Percentiles rank a stretch among this genome's conserved stretches.
These are phyloP conservation scores for Neria commutata DNA, from an alignment of 2,888 invertebrate genomes.

Conservation along the genomic window DNA sequence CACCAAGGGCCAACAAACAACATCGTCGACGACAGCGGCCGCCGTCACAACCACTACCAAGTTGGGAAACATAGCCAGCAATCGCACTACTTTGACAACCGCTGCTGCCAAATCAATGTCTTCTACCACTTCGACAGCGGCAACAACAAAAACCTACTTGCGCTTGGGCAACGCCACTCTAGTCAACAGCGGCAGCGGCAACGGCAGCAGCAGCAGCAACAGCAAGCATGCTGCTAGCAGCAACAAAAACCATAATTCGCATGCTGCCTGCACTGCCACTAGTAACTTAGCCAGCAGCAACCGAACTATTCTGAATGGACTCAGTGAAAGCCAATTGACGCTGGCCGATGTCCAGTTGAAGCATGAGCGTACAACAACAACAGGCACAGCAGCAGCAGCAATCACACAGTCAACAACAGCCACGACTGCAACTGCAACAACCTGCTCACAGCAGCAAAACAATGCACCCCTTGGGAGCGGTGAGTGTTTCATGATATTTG, in stretches of 20 bases:
- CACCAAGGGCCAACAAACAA: slow-evolving; percentile 37
- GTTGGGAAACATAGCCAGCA: not conserved
- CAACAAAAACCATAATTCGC: slow-evolving; percentile 33
- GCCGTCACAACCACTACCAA: slow-evolving; percentile 9
- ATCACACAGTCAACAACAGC: slow-evolving; percentile 30
- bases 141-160: slow-evolving; percentile 44
- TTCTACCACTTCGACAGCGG: slow-evolving; percentile 16
- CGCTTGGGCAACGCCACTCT: slow-evolving; percentile 44
- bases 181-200: slow-evolving; percentile 31
- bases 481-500: slow-evolving; percentile 52
- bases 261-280: slow-evolving; percentile 24
- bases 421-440: slow-evolving; percentile 34
- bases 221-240: slow-evolving; percentile 26
- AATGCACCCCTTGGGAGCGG: slow-evolving; percentile 62
- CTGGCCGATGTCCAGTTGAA: slow-evolving; percentile 52
- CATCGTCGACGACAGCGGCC: slow-evolving; percentile 28
- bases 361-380: slow-evolving; percentile 36
- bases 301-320: slow-evolving; percentile 35
- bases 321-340: slow-evolving; percentile 35
- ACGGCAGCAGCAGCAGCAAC: slow-evolving; percentile 23
- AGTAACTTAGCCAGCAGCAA: slow-evolving; percentile 34
- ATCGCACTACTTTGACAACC: slow-evolving; percentile 14
- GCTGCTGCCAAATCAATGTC: slow-evolving; percentile 19
- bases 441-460: slow-evolving; percentile 33
- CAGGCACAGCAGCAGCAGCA: slow-evolving; percentile 34